These are phyloP conservation scores for Argentina silus DNA, from an alignment of 2,797 vertebrate genomes.

Conservation along the genomic window DNA sequence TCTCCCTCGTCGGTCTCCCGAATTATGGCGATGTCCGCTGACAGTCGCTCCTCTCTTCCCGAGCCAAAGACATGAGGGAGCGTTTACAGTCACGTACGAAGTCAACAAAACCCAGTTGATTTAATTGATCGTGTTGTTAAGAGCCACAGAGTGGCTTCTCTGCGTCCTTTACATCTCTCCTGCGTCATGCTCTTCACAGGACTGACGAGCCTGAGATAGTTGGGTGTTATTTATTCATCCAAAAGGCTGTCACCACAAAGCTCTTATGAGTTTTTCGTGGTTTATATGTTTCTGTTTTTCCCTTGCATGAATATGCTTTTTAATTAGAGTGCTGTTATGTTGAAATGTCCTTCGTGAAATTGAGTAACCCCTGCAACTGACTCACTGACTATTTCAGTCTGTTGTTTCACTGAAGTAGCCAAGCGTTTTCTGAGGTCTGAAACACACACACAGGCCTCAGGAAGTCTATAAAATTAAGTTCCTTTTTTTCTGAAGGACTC, in stretches of 20 bases:
- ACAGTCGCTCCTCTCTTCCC: conserved; percentile 31
- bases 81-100: conserved; percentile 32
- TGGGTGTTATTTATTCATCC: background rate
- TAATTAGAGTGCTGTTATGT: background rate
- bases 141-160: conserved; percentile 3
- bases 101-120: conserved; percentile 34
- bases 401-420: background rate
- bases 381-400: background rate
- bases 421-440: background rate
- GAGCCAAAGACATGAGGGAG: conserved; percentile 38
- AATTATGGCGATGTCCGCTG: conserved; percentile 29
- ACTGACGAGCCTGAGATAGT: background rate
- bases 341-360: background rate
- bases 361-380: background rate
- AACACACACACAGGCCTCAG: background rate
- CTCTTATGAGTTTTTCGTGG: background rate
- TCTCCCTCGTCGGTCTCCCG: conserved; percentile 10
- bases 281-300: background rate
- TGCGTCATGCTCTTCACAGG: background rate
- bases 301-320: background rate
- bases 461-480: background rate
- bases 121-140: conserved; percentile 33
- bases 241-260: background rate
- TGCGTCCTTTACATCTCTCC: background rate
- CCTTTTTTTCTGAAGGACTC: background rate